Conservation (phyloP, 2,888 invertebrate species). For the Neoitamus cyanurus region DNA sequence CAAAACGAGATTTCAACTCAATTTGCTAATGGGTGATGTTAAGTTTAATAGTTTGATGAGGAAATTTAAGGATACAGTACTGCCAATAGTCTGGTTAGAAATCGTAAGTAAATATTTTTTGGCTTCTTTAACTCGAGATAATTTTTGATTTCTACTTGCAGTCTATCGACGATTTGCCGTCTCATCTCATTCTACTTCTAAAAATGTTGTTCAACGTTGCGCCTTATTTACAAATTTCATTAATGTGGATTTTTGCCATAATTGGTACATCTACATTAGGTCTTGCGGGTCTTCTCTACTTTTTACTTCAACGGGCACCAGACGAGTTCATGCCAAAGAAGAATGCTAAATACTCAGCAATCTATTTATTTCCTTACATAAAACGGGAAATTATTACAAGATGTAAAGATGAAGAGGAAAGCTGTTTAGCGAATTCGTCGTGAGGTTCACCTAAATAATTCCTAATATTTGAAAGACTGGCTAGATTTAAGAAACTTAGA, state of each 20-base stretch:
- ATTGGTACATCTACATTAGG: conserved; percentile 67
- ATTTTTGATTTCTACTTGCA: conserved; percentile 52
- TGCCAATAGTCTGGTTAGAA: conserved; percentile 81
- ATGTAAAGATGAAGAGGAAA: conserved; percentile 45
- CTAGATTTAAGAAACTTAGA: background rate
- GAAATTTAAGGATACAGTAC: conserved; percentile 72
- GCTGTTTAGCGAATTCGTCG: background rate
- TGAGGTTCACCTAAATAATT: background rate
- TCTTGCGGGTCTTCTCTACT: conserved; percentile 59
- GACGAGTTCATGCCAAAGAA: conserved; percentile 52
- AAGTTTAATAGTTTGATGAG: conserved; percentile 71
- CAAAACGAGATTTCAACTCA: conserved; percentile 77
- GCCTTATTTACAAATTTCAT: conserved; percentile 68
- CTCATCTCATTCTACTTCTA: conserved; percentile 66
- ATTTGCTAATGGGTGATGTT: conserved; percentile 74
- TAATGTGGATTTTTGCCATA: conserved; percentile 67
- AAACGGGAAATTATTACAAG: conserved; percentile 49
- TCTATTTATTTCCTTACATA: conserved; percentile 55
- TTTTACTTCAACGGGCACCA: conserved; percentile 57
- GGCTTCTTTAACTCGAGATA: background rate
- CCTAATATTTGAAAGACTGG: conserved; percentile 1
- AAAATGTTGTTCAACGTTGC: conserved; percentile 68
- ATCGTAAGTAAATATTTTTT: conserved; percentile 68
- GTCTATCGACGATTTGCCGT: conserved; percentile 65
- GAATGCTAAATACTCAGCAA: conserved; percentile 55